A percentile compares a stretch with the other conserved stretches of the same genome.
These are phyloP conservation scores for Rhinolophus ferrumequinum DNA, from an alignment of 2,113 vertebrate genomes.

Conservation along the genomic window DNA sequence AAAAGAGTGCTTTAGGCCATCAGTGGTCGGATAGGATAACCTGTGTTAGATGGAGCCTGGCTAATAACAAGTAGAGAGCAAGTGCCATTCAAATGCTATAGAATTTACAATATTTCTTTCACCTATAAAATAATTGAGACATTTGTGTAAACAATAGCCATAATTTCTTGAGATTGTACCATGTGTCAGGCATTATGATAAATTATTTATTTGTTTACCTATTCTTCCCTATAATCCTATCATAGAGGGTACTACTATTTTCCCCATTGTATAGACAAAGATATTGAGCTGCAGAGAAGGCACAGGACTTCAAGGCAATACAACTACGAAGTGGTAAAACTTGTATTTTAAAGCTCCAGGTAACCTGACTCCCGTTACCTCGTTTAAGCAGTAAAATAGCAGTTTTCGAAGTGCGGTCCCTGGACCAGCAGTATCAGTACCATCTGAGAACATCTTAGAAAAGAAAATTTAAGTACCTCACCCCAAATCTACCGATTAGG, in stretches of 20 bases:
- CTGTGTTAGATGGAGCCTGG: accelerated
- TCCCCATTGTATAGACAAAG: not conserved
- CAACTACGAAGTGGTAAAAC: not conserved
- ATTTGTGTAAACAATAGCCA: not conserved
- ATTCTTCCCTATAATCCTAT: not conserved
- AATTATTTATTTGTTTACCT: not conserved
- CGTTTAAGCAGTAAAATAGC: not conserved
- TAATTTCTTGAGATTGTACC: not conserved
- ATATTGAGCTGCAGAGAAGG: not conserved
- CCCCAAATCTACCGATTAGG: not conserved
- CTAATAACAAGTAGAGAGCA: accelerated
- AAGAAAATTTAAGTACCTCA: not conserved
- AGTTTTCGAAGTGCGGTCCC: not conserved
- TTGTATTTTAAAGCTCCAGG: not conserved
- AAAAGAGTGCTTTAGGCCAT: not conserved
- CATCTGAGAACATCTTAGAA: not conserved
- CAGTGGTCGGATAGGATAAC: accelerated
- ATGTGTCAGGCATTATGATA: not conserved
- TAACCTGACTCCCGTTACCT: accelerated
- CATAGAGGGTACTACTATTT: accelerated
- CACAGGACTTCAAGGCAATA: not conserved
- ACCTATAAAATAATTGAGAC: not conserved
- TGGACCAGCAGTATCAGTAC: accelerated
- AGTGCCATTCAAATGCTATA: no score
- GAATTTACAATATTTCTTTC: not conserved